A percentile compares a stretch with the other conserved stretches of the same genome.
Conservation (phyloP, 2,888 invertebrate genomes). For the Perizoma flavofasciatum region DNA sequence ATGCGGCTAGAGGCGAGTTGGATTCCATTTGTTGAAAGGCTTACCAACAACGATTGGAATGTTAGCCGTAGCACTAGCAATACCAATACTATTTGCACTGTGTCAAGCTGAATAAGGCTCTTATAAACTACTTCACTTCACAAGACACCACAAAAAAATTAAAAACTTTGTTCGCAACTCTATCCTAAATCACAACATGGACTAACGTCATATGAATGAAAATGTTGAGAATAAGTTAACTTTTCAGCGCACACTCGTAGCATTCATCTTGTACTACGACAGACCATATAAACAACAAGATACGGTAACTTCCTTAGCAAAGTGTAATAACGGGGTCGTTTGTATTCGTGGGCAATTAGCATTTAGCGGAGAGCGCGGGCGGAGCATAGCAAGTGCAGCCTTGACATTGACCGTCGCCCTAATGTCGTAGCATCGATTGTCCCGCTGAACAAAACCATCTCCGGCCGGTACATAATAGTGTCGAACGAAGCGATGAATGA, state of each 20-base stretch:
- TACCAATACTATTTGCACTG: not conserved
- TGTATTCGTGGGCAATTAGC: constrained; percentile 61
- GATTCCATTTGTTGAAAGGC: not conserved
- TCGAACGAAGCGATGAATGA: constrained; percentile 78
- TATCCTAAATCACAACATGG: no score
- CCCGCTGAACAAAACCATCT: constrained; percentile 78
- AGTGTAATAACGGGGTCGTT: constrained; percentile 57
- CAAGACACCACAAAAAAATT: no score
- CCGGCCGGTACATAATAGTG: constrained; percentile 71
- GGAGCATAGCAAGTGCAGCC: constrained; percentile 77
- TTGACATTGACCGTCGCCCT: constrained; percentile 79
- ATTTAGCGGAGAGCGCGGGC: constrained; percentile 55
- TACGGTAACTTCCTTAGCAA: constrained; percentile 33
- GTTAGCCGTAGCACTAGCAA: constrained; percentile 2
- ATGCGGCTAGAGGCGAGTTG: constrained; percentile 1
- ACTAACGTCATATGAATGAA: constrained; percentile 1
- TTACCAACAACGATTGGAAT: constrained; percentile 1
- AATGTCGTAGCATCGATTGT: constrained; percentile 75
- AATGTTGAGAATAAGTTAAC: constrained; percentile 5
- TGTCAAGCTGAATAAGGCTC: not conserved
- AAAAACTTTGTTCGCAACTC: no score
- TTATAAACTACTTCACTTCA: no score
- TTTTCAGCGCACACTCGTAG: constrained; percentile 7
- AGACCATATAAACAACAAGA: constrained; percentile 26
- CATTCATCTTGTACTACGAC: constrained; percentile 14